Evolutionary conservation across 2,113 vertebrate species (phyloP), one percentile per base, ranked within the genome.

Genomic region (Ammodytes marinus): DNA sequence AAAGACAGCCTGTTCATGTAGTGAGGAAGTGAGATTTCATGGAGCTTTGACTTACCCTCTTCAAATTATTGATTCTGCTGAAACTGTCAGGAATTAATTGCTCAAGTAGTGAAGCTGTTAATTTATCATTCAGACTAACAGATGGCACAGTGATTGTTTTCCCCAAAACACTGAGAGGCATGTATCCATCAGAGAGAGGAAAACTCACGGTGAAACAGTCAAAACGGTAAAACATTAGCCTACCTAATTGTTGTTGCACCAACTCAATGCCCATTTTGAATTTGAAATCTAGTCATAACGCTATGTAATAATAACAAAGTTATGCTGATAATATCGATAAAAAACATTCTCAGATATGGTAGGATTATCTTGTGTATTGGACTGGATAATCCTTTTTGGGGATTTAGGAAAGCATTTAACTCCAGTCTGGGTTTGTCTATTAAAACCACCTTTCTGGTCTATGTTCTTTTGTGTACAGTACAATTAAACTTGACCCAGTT

Each of bases 11-110:
- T 72, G 50, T 15, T 35, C 55, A 5, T 72, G n/a, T 52, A 2
- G 58, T 42, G 58, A 77, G 61, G 82, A 83, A 89, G 85, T 78
- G 42, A 75, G 57, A 70, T 80, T 85, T 88, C 83, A 83, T 49
- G 88, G 80, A 54, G 85, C 84, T 52, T 17, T 45, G 58, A 70
- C 50, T 88, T 63, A 45, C 61, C 37, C 58, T 80, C 61, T 69
- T 49, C 37, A 85, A 88, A 91, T 86, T 77, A 89, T 82, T 84
- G 85, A 92, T 86, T 83, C 77, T 54, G 78, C 81, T 86, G 77
- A 78, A 83, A 82, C 66, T 78, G 89, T 82, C 88, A 87, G 70
- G 77, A 86, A 78, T 59, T 71, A 83, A 83, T 91, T 85, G 84
- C 75, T 75, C 52, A 58, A n/a, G 74, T 81, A 70, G 80, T 78